phyloP scores from a whole-genome alignment of 2,113 vertebrate species.

The Carassius auratus region DNA sequence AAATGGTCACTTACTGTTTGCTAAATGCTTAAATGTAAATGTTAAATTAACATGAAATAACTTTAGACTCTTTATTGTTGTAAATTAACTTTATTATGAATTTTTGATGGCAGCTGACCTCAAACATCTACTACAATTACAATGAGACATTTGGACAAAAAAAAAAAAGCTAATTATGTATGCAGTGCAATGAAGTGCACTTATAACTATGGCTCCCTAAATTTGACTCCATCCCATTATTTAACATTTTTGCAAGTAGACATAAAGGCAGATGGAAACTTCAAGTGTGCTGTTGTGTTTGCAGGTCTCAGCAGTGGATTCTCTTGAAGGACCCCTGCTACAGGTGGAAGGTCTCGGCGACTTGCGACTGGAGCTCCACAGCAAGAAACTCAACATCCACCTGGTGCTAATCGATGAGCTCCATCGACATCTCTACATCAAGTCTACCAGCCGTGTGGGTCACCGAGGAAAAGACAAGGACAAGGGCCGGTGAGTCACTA shows the following conservation, averaged over 20 bases:
- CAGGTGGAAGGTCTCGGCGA: constrained; percentile 96
- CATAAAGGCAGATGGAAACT: not conserved
- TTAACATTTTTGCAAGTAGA: not conserved
- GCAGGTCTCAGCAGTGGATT: constrained; percentile 92
- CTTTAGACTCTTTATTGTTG: not conserved
- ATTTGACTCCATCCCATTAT: not conserved
- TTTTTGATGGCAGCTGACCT: not conserved
- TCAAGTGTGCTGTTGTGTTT: constrained; percentile 32
- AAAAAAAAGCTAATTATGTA: not conserved
- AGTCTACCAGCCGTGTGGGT: constrained; percentile 89
- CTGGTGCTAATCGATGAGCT: constrained; percentile 94
- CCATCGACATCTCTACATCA: constrained; percentile 96
- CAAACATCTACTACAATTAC: not conserved
- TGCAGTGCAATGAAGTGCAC: not conserved
- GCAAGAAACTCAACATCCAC: constrained; percentile 97
- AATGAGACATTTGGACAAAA: not conserved
- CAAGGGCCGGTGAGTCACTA: constrained; percentile 45
- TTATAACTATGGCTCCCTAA: not conserved
- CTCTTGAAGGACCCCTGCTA: constrained; percentile 88
- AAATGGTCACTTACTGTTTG: too few relatives aligned
- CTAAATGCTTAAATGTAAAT: too few relatives aligned
- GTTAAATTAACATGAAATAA: not conserved
- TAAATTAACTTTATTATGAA: not conserved
- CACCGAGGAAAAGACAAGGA: constrained; percentile 81
- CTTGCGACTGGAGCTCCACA: constrained; percentile 93